Base-by-base conservation (phyloP, 2,888 invertebrate species). In the Eupeodes latifasciatus region DNA sequence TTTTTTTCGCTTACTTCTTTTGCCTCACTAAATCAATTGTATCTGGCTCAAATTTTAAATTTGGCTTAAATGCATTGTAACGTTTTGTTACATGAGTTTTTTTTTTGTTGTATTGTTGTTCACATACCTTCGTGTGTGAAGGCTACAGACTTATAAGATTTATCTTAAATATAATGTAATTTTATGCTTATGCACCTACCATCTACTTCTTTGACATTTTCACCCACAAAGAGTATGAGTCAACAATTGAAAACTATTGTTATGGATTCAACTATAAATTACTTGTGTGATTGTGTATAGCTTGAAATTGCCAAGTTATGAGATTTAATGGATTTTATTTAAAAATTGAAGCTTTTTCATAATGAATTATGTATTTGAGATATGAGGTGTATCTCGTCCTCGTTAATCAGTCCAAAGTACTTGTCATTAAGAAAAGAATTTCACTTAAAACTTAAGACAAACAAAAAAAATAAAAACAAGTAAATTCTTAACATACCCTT, bases 11-110 rank as follows among this genome's bases (percentile, higher is more conserved):
- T 14, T 59, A 27, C 11, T 27, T 34, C 27, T 34, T 57, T 12
- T 36, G 53, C 36, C 51, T 53, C 3, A 27, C n/a, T 4, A 53
- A 53, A 69, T 71, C 71, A 77, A 66, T 66, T 74, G 80, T 74
- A 66, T 80, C 62, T 72, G 47, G 55, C 57, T 40, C 44, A 71
- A 40, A 71, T 57, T 40, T 55, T 69, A 53, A 27, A n/a, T 53
- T 51, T 67, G 34, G 11, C 34, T 53, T 53, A 27, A 69, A 27
- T 69, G 16, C 40, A 55, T 55, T n/a, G 12, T 12, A 55, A 40
- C 19, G n/a, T 40, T 71, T 71, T 71, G 55, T 40, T 57, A 55
- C 9, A 71, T 9, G 71, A 71, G 40, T 55, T 57, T 47, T 47
- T 16, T 19, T 11, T 19, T 19, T 64, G 0, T 9, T 61, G 1